A percentile compares a stretch with the other conserved stretches of the same genome.
These are phyloP conservation scores for Monochamus alternatus DNA, from an alignment of 2,888 invertebrate genomes.

Conservation along the genomic window DNA sequence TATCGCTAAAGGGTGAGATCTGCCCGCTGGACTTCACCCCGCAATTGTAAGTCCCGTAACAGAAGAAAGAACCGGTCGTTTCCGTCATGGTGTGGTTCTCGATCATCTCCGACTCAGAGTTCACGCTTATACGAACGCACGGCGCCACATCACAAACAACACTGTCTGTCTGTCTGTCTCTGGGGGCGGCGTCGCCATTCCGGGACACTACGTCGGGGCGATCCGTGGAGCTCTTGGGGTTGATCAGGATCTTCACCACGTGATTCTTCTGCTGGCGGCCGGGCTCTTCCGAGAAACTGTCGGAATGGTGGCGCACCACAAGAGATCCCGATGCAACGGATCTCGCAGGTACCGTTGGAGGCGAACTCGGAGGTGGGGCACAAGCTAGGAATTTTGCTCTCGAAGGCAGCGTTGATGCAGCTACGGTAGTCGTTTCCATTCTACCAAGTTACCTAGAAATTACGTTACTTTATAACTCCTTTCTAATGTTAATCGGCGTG, in stretches of 20 bases:
- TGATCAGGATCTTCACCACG: constrained; percentile 82
- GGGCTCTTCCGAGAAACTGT: constrained; percentile 65
- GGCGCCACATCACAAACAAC: constrained; percentile 71
- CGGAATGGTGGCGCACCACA: constrained; percentile 57
- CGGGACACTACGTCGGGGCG: constrained; percentile 32
- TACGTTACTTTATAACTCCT: constrained; percentile 42
- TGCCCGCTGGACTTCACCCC: constrained; percentile 84
- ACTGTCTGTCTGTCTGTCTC: constrained; percentile 11
- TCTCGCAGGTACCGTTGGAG: constrained; percentile 72
- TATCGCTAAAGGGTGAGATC: constrained; percentile 84
- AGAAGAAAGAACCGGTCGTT: constrained; percentile 41
- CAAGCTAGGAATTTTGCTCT: constrained; percentile 68
- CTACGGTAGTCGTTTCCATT: constrained; percentile 74
- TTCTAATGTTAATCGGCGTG: constrained; percentile 48
- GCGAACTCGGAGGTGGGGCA: constrained; percentile 58
- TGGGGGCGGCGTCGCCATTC: not conserved
- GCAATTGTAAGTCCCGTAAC: constrained; percentile 68
- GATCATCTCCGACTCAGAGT: constrained; percentile 70
- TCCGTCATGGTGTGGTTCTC: constrained; percentile 69
- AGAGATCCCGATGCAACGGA: constrained; percentile 56
- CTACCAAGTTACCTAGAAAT: constrained; percentile 46
- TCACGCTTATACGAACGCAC: constrained; percentile 71
- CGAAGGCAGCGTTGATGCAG: constrained; percentile 75
- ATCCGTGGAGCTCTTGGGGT: constrained; percentile 72
- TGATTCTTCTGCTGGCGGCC: constrained; percentile 64